Percentiles rank a stretch among this genome's conserved stretches.
Conservation (phyloP, 1,140 invertebrate species). For the Aphelinus certus region DNA sequence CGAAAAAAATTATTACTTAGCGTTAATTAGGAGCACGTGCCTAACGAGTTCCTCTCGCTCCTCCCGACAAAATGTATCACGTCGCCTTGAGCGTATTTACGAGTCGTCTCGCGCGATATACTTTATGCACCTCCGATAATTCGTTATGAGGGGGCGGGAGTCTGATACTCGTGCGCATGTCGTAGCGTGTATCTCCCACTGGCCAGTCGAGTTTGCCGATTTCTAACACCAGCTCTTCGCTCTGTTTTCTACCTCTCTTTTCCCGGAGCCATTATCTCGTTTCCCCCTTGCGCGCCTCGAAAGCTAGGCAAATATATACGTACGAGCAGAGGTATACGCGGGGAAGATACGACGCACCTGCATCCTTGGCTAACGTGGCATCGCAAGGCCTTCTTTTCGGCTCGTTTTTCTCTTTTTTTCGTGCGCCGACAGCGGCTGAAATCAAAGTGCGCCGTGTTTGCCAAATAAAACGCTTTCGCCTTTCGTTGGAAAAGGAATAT, state of each 20-base stretch:
- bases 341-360: constrained; percentile 22
- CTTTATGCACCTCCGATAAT: neutral
- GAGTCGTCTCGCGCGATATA: neutral
- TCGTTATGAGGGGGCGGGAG: too few species aligned
- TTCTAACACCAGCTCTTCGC: neutral
- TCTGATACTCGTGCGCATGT: too few species aligned
- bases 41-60: constrained; percentile 34
- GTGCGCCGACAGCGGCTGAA: constrained; percentile 4
- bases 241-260: constrained; percentile 11
- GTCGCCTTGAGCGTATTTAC: too few species aligned
- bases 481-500: neutral
- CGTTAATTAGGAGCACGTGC: constrained; percentile 51
- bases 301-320: constrained; percentile 28
- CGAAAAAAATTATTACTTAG: constrained; percentile 56
- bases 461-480: constrained; percentile 17
- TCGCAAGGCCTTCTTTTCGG: neutral
- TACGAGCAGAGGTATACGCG: too few species aligned
- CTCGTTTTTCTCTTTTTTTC: neutral
- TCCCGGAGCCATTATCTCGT: constrained; percentile 12
- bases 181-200: too few species aligned
- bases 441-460: constrained; percentile 19
- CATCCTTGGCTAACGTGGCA: constrained; percentile 2
- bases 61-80: neutral
- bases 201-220: neutral
- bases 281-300: constrained; percentile 4